Evolutionary conservation across 2,113 vertebrate genomes (phyloP).

Genomic region (Thryonomys swinderianus): DNA sequence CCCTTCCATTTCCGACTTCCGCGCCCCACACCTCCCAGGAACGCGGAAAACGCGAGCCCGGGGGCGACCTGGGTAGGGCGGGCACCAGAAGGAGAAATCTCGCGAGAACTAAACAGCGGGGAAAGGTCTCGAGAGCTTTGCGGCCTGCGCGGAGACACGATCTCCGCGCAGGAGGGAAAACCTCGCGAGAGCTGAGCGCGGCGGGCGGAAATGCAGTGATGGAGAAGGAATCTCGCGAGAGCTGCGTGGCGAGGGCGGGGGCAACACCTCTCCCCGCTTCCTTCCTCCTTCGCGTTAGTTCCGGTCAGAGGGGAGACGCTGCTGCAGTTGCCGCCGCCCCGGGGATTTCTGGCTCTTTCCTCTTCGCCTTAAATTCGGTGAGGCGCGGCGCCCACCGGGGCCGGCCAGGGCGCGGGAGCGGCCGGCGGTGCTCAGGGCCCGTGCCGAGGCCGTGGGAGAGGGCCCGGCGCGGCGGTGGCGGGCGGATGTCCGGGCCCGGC

Average conservation of each 20-base stretch:
- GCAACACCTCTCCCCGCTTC: background rate
- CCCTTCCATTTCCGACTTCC: accelerated
- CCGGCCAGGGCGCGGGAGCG: background rate
- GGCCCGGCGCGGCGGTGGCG: constrained; percentile 30
- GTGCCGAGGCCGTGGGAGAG: background rate
- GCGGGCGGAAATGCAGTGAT: background rate
- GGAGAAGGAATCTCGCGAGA: constrained; percentile 73
- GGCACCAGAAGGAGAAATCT: constrained; percentile 28
- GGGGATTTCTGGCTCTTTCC: constrained; percentile 81
- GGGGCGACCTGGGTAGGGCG: accelerated
- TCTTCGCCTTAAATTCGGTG: constrained; percentile 88
- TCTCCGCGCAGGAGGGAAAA: background rate
- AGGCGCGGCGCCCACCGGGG: constrained; percentile 22
- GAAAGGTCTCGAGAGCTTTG: constrained; percentile 73
- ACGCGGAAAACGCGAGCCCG: accelerated
- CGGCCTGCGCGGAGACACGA: background rate
- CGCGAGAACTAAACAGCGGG: constrained; percentile 55
- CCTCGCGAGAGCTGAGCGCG: constrained; percentile 74
- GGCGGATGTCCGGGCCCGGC: constrained; percentile 77
- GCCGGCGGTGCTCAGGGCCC: background rate
- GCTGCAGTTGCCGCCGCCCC: constrained; percentile 68
- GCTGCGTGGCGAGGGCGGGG: constrained; percentile 20
- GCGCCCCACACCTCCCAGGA: accelerated
- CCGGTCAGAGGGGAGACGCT: constrained; percentile 66
- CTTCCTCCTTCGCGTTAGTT: constrained; percentile 79